Conservation (phyloP, 2,113 vertebrate species). For the Toxotes chatareus region DNA sequence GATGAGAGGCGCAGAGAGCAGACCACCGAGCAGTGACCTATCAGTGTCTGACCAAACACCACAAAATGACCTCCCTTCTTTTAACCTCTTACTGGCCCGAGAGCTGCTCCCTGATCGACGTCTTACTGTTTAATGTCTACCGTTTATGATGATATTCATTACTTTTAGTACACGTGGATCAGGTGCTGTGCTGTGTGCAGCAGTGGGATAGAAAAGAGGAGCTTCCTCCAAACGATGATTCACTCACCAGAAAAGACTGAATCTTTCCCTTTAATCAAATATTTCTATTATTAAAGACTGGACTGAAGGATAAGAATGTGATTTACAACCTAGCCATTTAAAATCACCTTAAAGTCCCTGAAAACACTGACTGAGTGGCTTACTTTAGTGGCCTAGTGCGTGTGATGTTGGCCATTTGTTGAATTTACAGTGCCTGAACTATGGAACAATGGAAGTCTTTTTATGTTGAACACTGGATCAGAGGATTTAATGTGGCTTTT, state of each 20-base stretch:
- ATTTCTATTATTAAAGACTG: neutral
- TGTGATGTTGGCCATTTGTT: too few species aligned
- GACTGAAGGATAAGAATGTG: neutral
- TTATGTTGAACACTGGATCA: neutral
- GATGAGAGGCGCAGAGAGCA: conserved; percentile 71
- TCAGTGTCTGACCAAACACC: conserved; percentile 70
- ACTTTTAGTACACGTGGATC: neutral
- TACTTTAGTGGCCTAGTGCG: too few species aligned
- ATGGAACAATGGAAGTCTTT: neutral
- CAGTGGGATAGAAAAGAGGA: too few species aligned
- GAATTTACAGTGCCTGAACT: too few species aligned
- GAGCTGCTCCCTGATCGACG: neutral
- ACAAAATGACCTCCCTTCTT: conserved; percentile 50
- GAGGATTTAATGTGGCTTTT: too few species aligned
- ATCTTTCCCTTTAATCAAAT: neutral
- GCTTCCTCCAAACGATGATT: neutral
- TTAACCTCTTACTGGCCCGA: conserved; percentile 69
- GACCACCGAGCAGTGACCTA: conserved; percentile 81
- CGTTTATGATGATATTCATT: neutral
- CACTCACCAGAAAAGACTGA: neutral
- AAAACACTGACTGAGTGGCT: too few species aligned
- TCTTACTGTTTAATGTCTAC: neutral
- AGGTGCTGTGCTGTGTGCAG: neutral
- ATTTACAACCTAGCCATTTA: neutral
- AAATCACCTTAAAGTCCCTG: neutral